Evolutionary conservation across 1,140 invertebrate genomes (phyloP), one percentile per base, ranked within the genome.

Genomic region (Carposina sasakii): DNA sequence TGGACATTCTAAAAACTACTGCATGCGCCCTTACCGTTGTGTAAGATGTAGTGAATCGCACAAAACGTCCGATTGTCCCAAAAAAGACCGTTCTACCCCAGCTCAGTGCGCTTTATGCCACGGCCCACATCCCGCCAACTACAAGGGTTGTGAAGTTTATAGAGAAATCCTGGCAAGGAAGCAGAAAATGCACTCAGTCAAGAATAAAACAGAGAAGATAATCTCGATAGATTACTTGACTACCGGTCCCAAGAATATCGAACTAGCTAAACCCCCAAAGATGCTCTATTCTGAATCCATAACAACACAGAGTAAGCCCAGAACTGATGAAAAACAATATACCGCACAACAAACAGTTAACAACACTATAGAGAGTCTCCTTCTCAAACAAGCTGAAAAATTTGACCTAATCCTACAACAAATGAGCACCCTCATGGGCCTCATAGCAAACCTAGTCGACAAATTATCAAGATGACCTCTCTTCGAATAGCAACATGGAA

Each of bases 381-480:
- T 61, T 10, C 45, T 41, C 10, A 46, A 49, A 54, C 59, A 66
- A 46, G 31, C 30, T 8, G 56, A 66, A 43, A 58, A 62, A 48
- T 30, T 59, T 30, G 53, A 62, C 12, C 13, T 54, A 9, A 15
- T 62, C 44, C 17, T 60, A 48, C 60, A 66, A 60, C 59, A 66
- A 33, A 66, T 66, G 42, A 52, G 60, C 22, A 51, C 52, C 10
- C 34, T 62, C 1, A 12, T 67, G 48, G 30, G 53, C 9, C 60
- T 67, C 21, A 50, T 60, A 28, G 41, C 44, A 2, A 63, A 46
- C 22, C 48, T 61, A 1, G 23, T 60, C 16, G n/a, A 20, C 2
- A 57, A 55, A 45, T 6, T 59, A 13, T 37, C 39, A 43, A 58
- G 55, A 50, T 60, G 28, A 52, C 24, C 26, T 16, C 41, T 0